Conservation (phyloP, 2,797 vertebrate genomes). For the Xenopus petersii region DNA sequence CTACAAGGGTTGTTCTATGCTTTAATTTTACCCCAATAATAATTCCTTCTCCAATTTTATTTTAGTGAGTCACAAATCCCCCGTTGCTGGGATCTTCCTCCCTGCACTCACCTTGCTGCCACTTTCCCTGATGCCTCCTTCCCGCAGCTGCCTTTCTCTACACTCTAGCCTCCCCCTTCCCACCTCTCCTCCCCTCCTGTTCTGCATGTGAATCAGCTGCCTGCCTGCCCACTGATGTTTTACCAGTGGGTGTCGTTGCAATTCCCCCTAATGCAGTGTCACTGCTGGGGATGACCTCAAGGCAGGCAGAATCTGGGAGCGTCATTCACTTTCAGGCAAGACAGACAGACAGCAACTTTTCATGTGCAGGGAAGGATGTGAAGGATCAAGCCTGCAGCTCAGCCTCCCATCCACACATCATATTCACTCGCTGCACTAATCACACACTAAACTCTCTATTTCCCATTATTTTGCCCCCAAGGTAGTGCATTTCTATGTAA, state of each 20-base stretch:
- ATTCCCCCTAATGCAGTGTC: constrained; percentile 68
- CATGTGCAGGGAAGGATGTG: constrained; percentile 58
- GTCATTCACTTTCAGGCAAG: constrained; percentile 64
- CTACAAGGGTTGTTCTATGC: too few species aligned
- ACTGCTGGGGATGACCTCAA: constrained; percentile 71
- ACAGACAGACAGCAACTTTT: constrained; percentile 45
- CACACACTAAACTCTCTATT: constrained; percentile 34
- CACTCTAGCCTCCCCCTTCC: constrained; percentile 19
- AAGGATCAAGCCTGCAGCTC: constrained; percentile 55
- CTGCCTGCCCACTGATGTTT: constrained; percentile 63
- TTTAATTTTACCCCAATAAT: too few species aligned
- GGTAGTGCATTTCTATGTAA: constrained; percentile 32
- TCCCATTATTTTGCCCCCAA: neutral
- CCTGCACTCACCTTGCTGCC: neutral
- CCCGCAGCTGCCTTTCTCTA: constrained; percentile 12
- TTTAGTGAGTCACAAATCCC: neutral
- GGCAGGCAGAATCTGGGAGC: constrained; percentile 66
- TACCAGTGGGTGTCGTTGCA: constrained; percentile 84
- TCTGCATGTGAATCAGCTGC: constrained; percentile 52
- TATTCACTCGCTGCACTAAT: constrained; percentile 25
- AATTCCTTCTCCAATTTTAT: constrained; percentile 19
- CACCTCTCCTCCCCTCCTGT: constrained; percentile 51
- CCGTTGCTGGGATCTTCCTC: too few species aligned
- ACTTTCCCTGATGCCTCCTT: constrained; percentile 46
- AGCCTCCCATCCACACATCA: constrained; percentile 50